phyloP scores from a whole-genome alignment of 2,888 invertebrate species.

The Pediacus dermestoides region DNA sequence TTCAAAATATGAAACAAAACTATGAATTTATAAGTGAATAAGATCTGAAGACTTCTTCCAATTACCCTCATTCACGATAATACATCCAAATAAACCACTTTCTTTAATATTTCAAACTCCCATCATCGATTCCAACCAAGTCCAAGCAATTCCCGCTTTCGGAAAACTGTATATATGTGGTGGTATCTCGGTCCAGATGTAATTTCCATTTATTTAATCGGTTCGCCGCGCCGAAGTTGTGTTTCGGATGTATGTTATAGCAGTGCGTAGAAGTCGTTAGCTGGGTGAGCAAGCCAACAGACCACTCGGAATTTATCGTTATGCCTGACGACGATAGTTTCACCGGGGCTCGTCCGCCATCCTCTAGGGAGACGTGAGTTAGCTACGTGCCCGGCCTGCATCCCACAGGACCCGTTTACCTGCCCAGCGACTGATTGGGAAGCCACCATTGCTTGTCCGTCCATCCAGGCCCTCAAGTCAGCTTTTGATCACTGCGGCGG shows the following conservation, averaged over 20 bases:
- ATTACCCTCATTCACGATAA: no score
- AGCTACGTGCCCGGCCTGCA: slow-evolving; percentile 45
- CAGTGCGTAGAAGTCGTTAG: slow-evolving; percentile 43
- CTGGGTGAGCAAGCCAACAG: slow-evolving; percentile 18
- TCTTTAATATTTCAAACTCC: slow-evolving; percentile 17
- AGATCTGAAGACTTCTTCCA: no score
- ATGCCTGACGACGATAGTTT: slow-evolving; percentile 42
- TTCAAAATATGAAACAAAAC: no score
- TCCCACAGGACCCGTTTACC: slow-evolving; percentile 50
- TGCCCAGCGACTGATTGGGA: slow-evolving; percentile 51
- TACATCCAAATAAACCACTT: slow-evolving; percentile 18
- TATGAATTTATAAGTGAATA: no score
- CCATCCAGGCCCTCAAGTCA: slow-evolving; percentile 19
- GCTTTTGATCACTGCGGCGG: slow-evolving; percentile 15
- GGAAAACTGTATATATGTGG: slow-evolving; percentile 16
- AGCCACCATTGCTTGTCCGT: slow-evolving; percentile 32
- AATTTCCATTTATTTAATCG: slow-evolving; percentile 31
- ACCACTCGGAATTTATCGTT: slow-evolving; percentile 44
- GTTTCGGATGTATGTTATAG: slow-evolving; percentile 38
- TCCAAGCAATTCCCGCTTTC: slow-evolving; percentile 9
- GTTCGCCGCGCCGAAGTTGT: slow-evolving; percentile 15
- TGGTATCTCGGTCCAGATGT: slow-evolving; percentile 18
- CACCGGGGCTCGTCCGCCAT: slow-evolving; percentile 28
- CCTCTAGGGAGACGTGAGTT: slow-evolving; percentile 48
- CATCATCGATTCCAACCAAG: slow-evolving; percentile 17